These are phyloP conservation scores for Parthenolecanium corni DNA, from an alignment of 2,888 invertebrate genomes.

Conservation along the genomic window DNA sequence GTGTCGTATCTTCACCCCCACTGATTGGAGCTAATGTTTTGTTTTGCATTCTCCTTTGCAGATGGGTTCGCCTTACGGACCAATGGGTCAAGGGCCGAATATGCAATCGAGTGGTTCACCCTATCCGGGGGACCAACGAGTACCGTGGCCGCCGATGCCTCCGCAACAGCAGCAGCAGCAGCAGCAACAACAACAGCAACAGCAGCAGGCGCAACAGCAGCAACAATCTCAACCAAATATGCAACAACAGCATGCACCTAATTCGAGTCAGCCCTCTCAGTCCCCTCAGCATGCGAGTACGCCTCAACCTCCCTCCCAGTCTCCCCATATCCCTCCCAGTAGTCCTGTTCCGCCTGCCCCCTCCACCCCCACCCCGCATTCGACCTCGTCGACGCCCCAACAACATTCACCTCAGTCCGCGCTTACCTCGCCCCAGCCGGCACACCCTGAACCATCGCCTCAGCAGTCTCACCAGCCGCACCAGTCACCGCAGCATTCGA, in stretches of 20 bases:
- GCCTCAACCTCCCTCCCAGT: slow-evolving; percentile 24
- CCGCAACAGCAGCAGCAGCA: slow-evolving; percentile 29
- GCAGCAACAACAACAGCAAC: slow-evolving; percentile 18
- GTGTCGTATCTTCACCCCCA: neutral
- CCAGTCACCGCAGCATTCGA: slow-evolving; percentile 27
- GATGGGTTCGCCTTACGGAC: slow-evolving; percentile 19
- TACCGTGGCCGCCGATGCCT: slow-evolving; percentile 23
- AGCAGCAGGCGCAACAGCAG: slow-evolving; percentile 2
- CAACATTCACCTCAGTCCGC: slow-evolving; percentile 31
- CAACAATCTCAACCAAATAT: neutral
- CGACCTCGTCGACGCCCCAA: slow-evolving; percentile 31
- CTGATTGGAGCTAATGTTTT: neutral
- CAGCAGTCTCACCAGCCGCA: slow-evolving; percentile 29
- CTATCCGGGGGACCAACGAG: slow-evolving; percentile 13
- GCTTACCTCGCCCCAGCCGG: slow-evolving; percentile 23
- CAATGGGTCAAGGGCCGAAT: slow-evolving; percentile 19
- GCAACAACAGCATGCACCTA: slow-evolving; percentile 19
- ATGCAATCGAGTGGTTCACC: slow-evolving; percentile 20
- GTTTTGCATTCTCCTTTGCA: neutral
- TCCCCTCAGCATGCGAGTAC: slow-evolving; percentile 16
- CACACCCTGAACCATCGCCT: slow-evolving; percentile 17
- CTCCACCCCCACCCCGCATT: slow-evolving; percentile 31
- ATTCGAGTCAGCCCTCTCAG: slow-evolving; percentile 22
- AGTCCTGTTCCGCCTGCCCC: slow-evolving; percentile 29
- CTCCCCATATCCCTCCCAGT: slow-evolving; percentile 23